phyloP scores from a whole-genome alignment of 2,797 vertebrate species.

The Takifugu rubripes region DNA sequence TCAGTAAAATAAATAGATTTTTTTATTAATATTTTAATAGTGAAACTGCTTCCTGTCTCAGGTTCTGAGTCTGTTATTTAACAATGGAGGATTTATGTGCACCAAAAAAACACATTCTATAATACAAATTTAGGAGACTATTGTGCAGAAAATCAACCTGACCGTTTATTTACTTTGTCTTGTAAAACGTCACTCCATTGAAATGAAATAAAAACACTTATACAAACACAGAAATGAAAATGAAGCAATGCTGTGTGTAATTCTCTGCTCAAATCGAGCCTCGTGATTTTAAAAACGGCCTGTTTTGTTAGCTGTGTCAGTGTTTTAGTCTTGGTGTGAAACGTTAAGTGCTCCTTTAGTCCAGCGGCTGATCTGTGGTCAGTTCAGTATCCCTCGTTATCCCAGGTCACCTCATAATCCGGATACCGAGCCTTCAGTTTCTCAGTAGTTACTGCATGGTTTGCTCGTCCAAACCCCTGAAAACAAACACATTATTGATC shows the following conservation, averaged over 20 bases:
- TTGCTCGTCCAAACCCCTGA: constrained; percentile 90
- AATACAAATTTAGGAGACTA: neutral
- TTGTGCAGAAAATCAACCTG: neutral
- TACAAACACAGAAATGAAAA: neutral
- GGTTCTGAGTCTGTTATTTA: neutral
- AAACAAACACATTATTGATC: constrained; percentile 1
- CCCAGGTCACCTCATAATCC: constrained; percentile 89
- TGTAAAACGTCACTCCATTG: neutral
- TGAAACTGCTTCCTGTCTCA: neutral
- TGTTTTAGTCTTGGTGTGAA: neutral
- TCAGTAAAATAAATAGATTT: no score
- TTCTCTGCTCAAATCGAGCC: neutral
- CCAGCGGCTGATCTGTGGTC: neutral
- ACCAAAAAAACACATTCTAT: neutral
- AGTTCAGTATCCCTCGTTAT: constrained; percentile 89
- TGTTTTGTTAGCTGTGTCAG: neutral
- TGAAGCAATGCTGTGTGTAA: neutral
- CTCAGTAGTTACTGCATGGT: constrained; percentile 83
- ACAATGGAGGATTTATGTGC: neutral
- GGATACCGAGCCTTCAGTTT: constrained; percentile 86
- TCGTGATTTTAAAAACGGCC: neutral
- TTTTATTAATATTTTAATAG: no score
- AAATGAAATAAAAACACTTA: neutral
- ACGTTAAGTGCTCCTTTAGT: neutral
- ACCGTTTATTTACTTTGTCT: neutral